A percentile compares a stretch with the other conserved stretches of the same genome.
These are phyloP conservation scores for Drosophila murphyi DNA, from an alignment of 1,140 invertebrate genomes.

Conservation along the genomic window DNA sequence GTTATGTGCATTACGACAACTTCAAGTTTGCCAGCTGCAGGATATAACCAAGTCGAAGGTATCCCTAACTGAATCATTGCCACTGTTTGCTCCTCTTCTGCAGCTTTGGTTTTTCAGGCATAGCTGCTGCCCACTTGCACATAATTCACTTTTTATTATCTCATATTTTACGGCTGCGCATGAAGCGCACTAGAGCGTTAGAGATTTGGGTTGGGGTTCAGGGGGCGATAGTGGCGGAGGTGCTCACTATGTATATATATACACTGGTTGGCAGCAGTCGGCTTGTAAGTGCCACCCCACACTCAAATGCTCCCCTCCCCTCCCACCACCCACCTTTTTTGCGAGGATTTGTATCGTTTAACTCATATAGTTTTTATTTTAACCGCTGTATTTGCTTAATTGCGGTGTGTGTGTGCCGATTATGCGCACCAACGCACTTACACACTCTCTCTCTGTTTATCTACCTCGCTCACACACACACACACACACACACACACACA, in stretches of 20 bases:
- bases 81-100: not conserved
- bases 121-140: constrained; percentile 43
- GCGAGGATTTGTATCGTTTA: constrained; percentile 52
- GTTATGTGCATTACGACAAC: no score
- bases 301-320: not conserved
- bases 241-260: not conserved
- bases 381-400: constrained; percentile 72
- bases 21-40: not conserved
- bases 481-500: constrained; percentile 8
- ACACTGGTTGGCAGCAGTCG: constrained; percentile 11
- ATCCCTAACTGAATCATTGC: not conserved
- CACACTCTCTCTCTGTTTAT: constrained; percentile 14
- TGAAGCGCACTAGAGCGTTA: constrained; percentile 20
- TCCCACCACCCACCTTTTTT: not conserved
- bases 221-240: not conserved
- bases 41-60: not conserved
- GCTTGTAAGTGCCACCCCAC: constrained; percentile 16
- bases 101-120: constrained; percentile 22
- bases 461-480: constrained; percentile 14
- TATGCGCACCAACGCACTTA: constrained; percentile 20
- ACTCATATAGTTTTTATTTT: constrained; percentile 74
- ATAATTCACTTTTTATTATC: constrained; percentile 81
- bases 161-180: constrained; percentile 67
- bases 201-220: not conserved
- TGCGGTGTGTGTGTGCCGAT: constrained; percentile 40